Base-by-base conservation (phyloP, 2,888 invertebrate genomes). In the Cryptocephalus primarius region DNA sequence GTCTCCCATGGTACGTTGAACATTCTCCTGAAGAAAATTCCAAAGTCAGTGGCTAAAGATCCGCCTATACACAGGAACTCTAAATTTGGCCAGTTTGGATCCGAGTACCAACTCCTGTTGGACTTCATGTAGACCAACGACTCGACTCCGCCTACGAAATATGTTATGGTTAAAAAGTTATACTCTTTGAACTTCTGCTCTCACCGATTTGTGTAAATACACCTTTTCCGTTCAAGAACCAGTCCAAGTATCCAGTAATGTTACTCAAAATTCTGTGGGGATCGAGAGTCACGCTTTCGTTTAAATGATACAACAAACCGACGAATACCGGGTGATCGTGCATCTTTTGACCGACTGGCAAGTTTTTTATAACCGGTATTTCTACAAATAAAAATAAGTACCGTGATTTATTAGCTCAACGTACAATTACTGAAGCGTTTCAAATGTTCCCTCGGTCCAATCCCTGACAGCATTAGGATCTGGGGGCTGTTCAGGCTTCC, bases 401-500 rank as follows among this genome's bases (percentile, higher is more conserved):
- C 22, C 22, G 6, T 2, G 22, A 22, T 2, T 4, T 4, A 22
- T 22, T 6, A 22, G 22, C 6, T 22, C 6, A 11, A 2, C 2
- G 6, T 36, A 2, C n/a, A n/a, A 4, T 36, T 44, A 50, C 73
- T 72, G 14, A 72, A 56, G 47, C 77, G 70, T 49, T 75, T 60
- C 41, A 84, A 62, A 54, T 83, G 80, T 3, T 75, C 66, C 55
- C 67, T 72, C 1, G 84, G 83, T 0, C 84, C 84, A 9, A 84
- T 66, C 1, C 64, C 64, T 8, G 90, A 90, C 8, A 94, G 67
- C 88, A 93, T 88, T 8, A 95, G 75, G 2, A 95, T 65, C 66
- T 95, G 93, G 0, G 94, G 91, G 0, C 90, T 86, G 59, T 88
- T 88, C 54, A 95, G 83, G 1, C 91, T 79, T 0, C 94, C 94